Evolutionary conservation across 2,113 vertebrate genomes (phyloP), one percentile per base, ranked within the genome.

Genomic region (Crotophaga sulcirostris): DNA sequence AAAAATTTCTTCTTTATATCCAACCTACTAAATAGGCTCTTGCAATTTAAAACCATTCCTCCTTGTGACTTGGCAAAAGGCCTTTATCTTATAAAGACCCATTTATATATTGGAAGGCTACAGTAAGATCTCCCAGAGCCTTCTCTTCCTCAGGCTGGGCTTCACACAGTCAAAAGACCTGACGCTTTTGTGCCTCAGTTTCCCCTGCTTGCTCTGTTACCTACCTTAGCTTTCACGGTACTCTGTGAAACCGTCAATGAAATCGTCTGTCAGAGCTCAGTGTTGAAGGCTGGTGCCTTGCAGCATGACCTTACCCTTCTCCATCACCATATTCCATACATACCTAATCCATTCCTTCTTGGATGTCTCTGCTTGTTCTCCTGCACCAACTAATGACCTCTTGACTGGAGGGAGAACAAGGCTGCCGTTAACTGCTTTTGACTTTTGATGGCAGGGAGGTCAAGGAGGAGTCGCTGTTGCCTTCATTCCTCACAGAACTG

Each of bases 291-390:
- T 42, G 55, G 12, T 69, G 16, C 31, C 13, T 47, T 52, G 6
- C 1, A 4, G 4, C 56, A 20, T n/a, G 18, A 67, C 60, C 19
- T 72, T 36, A 44, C 3, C 16, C 12, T 16, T 67, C 14, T 55
- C 29, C 42, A 73, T 24, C 2, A 3, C 38, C 5, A 6, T 59
- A 6, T 70, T 69, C 74, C 67, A 59, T 56, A 47, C 25, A 40
- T 0, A 0, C 21, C n/a, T n/a, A n/a, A n/a, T n/a, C n/a, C n/a
- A n/a, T n/a, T n/a, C 14, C 31, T 74, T 78, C 49, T 87, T 70
- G 38, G 25, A 13, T 69, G 10, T 81, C 31, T 84, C 28, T 25
- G 26, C 34, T 90, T 62, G 16, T 74, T 77, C 72, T 79, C 15
- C 56, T 49, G 1, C 33, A 51, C n/a, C 18, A 60, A 7, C 29